phyloP scores from a whole-genome alignment of 64 coral and sea anemone species.

The Platygyra sinensis region DNA sequence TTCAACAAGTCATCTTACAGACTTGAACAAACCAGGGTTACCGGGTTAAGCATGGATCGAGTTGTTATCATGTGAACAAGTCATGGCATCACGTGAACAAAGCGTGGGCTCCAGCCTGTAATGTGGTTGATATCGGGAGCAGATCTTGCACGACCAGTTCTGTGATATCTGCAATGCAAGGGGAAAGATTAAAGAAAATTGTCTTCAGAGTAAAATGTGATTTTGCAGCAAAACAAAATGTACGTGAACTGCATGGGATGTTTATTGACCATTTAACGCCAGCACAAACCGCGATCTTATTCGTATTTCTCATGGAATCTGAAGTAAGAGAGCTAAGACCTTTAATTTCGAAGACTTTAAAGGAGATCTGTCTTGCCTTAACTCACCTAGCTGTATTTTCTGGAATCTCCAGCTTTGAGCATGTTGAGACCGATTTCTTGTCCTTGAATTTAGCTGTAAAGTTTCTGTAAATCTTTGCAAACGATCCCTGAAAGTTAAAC shows the following conservation, averaged over 20 bases:
- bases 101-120: slow-evolving; percentile 56
- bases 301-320: no score
- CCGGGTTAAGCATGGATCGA: no score
- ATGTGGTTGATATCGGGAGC: slow-evolving; percentile 78
- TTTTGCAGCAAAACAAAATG: no score
- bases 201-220: neutral
- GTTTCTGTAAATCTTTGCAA: slow-evolving; percentile 47
- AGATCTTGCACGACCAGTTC: slow-evolving; percentile 67
- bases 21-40: no score
- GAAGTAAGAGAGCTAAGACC: no score
- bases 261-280: no score
- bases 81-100: slow-evolving; percentile 49
- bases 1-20: no score
- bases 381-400: slow-evolving; percentile 16
- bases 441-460: slow-evolving; percentile 44
- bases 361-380: neutral
- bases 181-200: neutral
- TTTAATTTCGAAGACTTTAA: no score
- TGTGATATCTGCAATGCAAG: neutral
- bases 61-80: no score
- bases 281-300: no score
- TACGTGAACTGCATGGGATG: no score
- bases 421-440: neutral
- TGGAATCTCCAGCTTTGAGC: slow-evolving; percentile 40
- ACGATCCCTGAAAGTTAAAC: slow-evolving; percentile 26